Base-by-base conservation (phyloP, 2,113 vertebrate genomes). In the Leucopsar rothschildi region DNA sequence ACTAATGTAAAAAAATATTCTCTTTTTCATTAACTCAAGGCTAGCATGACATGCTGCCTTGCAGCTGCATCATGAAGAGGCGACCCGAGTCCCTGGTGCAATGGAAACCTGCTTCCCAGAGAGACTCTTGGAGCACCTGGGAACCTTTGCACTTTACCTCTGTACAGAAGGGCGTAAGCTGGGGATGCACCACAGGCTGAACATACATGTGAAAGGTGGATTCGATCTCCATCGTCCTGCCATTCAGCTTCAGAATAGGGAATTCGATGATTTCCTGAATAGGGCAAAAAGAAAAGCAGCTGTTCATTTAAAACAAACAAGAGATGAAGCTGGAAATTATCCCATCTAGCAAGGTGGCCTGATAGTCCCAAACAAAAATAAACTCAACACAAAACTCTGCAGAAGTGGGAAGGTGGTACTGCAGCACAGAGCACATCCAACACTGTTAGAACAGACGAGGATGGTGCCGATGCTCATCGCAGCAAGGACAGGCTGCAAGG, bases 121-220 rank as follows among this genome's bases (percentile, higher is more conserved):
- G 65, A 88, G 50, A 95, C 79, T 86, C 92, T 92, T 52, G 80
- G 82, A 86, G 93, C 93, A 69, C 88, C 66, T 17, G 80, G 93
- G 68, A 88, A 78, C 64, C 89, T 95, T 95, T 57, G 76, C 84
- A 87, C 91, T 98, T 98, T 98, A 98, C 98, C 98, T 98, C 98
- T 95, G 98, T 98, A 96, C 98, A 98, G 96, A 98, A 98, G 85
- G 98, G 98, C 95, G 98, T 98, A 95, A 98, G 98, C 96, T 98
- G 98, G 91, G 98, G 98, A 95, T 98, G 98, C 94, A 98, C 98
- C 96, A 98, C 98, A 8, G 98, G 98, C 97, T 98, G 98, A 96
- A 98, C 98, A 96, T 98, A 98, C 96, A 98, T 98, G 96, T 98
- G 98, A 97, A 98, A 98, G 77, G 98, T 98, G 82, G 98, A 98